Evolutionary conservation across 2,797 vertebrate genomes (phyloP).

Genomic region (Sus cebifrons): DNA sequence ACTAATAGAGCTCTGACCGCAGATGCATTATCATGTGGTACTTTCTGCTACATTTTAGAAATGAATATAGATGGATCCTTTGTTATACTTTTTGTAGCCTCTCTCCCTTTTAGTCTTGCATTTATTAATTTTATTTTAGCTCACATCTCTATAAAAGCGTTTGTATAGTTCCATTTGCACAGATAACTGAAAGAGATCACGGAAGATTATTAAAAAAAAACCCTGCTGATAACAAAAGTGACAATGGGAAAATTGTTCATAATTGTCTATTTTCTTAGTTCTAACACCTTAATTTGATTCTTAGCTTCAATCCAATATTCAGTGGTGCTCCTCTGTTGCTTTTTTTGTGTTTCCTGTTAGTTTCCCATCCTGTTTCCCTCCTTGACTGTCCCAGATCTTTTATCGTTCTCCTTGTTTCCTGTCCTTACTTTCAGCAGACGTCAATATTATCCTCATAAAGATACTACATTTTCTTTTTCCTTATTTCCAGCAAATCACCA

Average conservation of each 20-base stretch:
- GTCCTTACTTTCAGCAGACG: background rate
- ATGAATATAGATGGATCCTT: background rate
- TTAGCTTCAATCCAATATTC: background rate
- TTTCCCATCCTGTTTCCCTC: background rate
- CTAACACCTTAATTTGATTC: background rate
- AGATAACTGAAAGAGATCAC: conserved; percentile 1
- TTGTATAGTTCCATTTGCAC: background rate
- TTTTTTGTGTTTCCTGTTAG: background rate
- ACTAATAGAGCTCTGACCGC: conserved; percentile 54
- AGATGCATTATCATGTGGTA: background rate
- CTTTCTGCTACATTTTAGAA: conserved; percentile 24
- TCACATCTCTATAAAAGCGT: conserved; percentile 4
- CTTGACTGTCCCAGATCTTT: background rate
- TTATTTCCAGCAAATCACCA: background rate
- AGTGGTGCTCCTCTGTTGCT: accelerated
- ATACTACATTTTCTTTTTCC: background rate
- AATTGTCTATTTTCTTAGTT: background rate
- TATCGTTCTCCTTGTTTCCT: background rate
- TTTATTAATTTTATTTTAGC: conserved; percentile 57
- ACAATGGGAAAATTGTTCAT: background rate
- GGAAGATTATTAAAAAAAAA: background rate
- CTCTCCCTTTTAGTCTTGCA: background rate
- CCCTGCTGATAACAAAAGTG: background rate
- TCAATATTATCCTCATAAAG: background rate
- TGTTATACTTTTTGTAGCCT: background rate